Evolutionary conservation across 2,888 invertebrate species (phyloP), one percentile per base, ranked within the genome.

Genomic region (Heliconius charithonia): DNA sequence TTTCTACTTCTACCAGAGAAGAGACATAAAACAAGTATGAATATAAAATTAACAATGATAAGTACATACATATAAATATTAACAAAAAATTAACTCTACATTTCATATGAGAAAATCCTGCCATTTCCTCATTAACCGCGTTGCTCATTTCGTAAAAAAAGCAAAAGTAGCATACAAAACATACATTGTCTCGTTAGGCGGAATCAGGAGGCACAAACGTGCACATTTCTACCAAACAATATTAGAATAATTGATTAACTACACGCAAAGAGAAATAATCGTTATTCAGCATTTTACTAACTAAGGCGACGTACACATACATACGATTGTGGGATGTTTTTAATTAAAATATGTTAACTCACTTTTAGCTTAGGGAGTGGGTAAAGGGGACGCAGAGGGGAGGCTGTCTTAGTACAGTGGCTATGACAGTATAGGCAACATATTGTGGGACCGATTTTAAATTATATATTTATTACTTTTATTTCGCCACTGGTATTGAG

Each of bases 191-290:
- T 85, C 83, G 84, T 85, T 85, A 85, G 80, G 76, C 81, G 76
- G 83, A 84, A 82, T 75, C 81, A 79, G 86, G 83, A 81, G 83
- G 83, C 84, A 85, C 86, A 88, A 87, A 87, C 87, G 86, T 87
- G 88, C 90, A 89, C 91, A 89, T 92, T 92, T 89, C 86, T 83
- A 88, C 90, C 90, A 91, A 59, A 93, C 93, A 93, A 90, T 89
- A 94, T 94, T 94, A 93, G 89, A 94, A 94, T 94, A 94, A 94
- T 94, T 94, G 94, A 94, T 94, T 94, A 94, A 92, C 93, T 91
- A 91, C 93, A 93, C 92, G 91, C 91, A 92, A 92, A 93, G 92
- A 93, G 92, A 93, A 93, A 93, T 94, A 93, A 94, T 93, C 92
- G 88, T 93, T 85, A 92, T 90, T 93, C 93, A 94, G 93, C 93